Conservation (phyloP, 2,888 invertebrate genomes). For the Drosophila robusta region DNA sequence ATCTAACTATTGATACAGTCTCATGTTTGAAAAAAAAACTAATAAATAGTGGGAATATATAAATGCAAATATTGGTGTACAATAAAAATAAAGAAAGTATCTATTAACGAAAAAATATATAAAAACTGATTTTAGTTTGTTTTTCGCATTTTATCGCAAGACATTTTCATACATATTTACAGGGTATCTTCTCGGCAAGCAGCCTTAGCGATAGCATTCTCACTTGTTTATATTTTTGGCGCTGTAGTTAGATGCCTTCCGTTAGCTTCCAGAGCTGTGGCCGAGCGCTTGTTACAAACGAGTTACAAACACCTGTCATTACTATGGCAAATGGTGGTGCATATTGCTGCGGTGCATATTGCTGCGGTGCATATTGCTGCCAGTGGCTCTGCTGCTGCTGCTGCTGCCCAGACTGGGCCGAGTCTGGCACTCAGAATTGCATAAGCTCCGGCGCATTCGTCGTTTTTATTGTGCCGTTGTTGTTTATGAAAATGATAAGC, state of each 20-base stretch:
- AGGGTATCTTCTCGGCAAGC: constrained; percentile 14
- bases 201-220: background rate
- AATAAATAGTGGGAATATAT: no score
- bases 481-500: constrained; percentile 82
- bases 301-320: constrained; percentile 82
- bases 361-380: constrained; percentile 24
- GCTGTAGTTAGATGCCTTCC: constrained; percentile 55
- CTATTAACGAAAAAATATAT: no score
- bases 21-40: no score
- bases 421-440: constrained; percentile 70
- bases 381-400: background rate
- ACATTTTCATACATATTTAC: background rate
- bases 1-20: no score
- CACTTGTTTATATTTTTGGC: constrained; percentile 40
- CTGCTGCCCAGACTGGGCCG: constrained; percentile 33
- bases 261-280: constrained; percentile 58
- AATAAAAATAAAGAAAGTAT: no score
- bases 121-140: no score
- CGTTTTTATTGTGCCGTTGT: constrained; percentile 58
- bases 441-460: constrained; percentile 60
- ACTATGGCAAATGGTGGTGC: constrained; percentile 71
- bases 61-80: no score
- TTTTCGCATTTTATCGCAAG: no score
- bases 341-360: constrained; percentile 42
- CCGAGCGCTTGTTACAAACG: constrained; percentile 58